phyloP scores from a whole-genome alignment of 2,888 invertebrate genomes.

The Tipula confusa region DNA sequence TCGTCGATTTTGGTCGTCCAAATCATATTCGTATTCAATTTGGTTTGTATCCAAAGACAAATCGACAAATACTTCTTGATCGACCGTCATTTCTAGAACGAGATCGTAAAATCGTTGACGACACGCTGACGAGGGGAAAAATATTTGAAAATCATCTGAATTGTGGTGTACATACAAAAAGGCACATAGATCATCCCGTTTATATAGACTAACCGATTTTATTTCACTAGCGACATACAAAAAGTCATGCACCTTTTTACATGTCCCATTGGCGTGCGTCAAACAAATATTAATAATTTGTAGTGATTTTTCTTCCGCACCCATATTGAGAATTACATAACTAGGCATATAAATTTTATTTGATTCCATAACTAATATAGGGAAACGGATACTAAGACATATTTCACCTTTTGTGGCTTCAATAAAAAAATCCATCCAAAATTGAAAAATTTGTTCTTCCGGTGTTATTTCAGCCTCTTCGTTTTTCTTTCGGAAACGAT shows the following conservation, averaged over 20 bases:
- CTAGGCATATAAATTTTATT: conserved; percentile 92
- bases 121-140: conserved; percentile 84
- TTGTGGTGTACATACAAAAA: conserved; percentile 97
- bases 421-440: conserved; percentile 98
- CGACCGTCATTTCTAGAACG: conserved; percentile 80
- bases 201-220: conserved; percentile 68
- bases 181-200: conserved; percentile 90
- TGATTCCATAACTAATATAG: conserved; percentile 73
- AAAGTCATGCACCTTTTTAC: conserved; percentile 89
- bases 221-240: conserved; percentile 74
- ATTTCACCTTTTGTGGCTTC: conserved; percentile 83
- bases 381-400: conserved; percentile 82
- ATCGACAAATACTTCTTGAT: conserved; percentile 75
- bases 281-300: conserved; percentile 84
- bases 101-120: conserved; percentile 79
- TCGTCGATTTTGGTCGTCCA: conserved; percentile 82
- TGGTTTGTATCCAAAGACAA: conserved; percentile 68
- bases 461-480: conserved; percentile 67
- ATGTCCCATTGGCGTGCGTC: conserved; percentile 68
- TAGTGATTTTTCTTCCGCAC: conserved; percentile 87
- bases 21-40: conserved; percentile 88
- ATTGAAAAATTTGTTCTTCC: conserved; percentile 86
- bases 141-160: conserved; percentile 98
- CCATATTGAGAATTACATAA: conserved; percentile 91
- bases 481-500: conserved; percentile 77